These are phyloP conservation scores for Diabrotica balteata DNA, from an alignment of 2,888 invertebrate genomes.

Conservation along the genomic window DNA sequence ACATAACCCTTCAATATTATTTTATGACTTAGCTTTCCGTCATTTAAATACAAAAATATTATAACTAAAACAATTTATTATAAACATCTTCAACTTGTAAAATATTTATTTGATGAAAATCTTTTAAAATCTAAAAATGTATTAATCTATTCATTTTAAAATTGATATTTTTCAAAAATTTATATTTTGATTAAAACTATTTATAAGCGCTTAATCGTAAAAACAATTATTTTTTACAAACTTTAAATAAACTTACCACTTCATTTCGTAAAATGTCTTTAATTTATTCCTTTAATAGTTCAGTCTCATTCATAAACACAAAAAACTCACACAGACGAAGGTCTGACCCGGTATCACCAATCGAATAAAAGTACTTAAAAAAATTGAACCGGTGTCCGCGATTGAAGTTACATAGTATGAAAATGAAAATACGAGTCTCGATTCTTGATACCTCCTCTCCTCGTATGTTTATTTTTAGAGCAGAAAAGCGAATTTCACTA, in stretches of 20 bases:
- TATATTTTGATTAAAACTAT: too few relatives aligned
- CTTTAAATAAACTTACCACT: constrained; percentile 24
- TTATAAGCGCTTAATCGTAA: too few relatives aligned
- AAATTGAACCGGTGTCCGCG: constrained; percentile 34
- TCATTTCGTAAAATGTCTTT: constrained; percentile 17
- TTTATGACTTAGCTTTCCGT: too few relatives aligned
- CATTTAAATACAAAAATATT: too few relatives aligned
- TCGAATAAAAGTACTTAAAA: background rate
- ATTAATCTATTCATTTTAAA: too few relatives aligned
- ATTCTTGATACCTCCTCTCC: constrained; percentile 35
- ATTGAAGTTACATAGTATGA: constrained; percentile 29
- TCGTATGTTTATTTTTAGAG: constrained; percentile 36
- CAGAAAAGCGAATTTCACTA: constrained; percentile 35
- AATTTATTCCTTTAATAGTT: constrained; percentile 15
- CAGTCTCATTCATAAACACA: constrained; percentile 12
- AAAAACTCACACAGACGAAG: background rate
- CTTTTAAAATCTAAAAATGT: too few relatives aligned
- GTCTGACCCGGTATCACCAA: background rate
- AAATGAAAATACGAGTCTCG: constrained; percentile 31
- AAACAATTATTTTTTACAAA: too few relatives aligned
- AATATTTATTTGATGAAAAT: too few relatives aligned
- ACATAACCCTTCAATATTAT: too few relatives aligned
- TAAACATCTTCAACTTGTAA: too few relatives aligned
- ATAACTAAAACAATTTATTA: too few relatives aligned
- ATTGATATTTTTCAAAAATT: too few relatives aligned